phyloP scores from a whole-genome alignment of 1,140 invertebrate species.

The Nebria ingens region DNA sequence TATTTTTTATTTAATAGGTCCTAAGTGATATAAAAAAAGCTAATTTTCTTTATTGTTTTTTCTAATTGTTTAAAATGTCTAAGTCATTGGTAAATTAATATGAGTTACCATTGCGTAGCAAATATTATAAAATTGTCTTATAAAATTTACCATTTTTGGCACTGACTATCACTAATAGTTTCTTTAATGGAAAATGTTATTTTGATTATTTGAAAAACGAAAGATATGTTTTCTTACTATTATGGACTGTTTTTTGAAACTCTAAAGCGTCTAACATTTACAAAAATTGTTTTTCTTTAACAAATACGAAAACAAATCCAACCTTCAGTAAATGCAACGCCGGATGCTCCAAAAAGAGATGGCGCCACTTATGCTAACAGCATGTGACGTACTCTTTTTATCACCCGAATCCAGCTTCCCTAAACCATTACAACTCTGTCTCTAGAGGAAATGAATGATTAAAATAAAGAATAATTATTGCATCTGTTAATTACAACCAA shows the following conservation, averaged over 20 bases:
- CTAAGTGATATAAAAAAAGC: neutral
- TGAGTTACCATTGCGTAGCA: neutral
- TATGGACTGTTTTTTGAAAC: neutral
- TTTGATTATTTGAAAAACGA: too few species aligned
- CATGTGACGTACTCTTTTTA: too few species aligned
- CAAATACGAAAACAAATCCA: too few species aligned
- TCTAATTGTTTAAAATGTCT: neutral
- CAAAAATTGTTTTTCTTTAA: too few species aligned
- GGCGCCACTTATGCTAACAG: too few species aligned
- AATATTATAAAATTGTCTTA: slow-evolving; percentile 4
- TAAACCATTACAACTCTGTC: too few species aligned
- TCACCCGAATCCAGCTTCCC: too few species aligned
- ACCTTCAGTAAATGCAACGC: too few species aligned
- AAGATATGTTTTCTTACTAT: neutral
- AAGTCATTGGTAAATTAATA: neutral
- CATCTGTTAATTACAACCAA: too few species aligned
- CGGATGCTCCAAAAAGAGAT: too few species aligned
- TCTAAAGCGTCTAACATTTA: neutral
- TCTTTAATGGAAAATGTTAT: slow-evolving; percentile 8
- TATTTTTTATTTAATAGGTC: neutral
- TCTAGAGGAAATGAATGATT: too few species aligned
- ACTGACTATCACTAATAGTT: neutral
- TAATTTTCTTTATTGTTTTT: neutral
- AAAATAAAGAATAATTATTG: too few species aligned
- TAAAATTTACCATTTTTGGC: slow-evolving; percentile 8